Base-by-base conservation (phyloP, 2,113 vertebrate genomes). In the Ornithorhynchus anatinus region DNA sequence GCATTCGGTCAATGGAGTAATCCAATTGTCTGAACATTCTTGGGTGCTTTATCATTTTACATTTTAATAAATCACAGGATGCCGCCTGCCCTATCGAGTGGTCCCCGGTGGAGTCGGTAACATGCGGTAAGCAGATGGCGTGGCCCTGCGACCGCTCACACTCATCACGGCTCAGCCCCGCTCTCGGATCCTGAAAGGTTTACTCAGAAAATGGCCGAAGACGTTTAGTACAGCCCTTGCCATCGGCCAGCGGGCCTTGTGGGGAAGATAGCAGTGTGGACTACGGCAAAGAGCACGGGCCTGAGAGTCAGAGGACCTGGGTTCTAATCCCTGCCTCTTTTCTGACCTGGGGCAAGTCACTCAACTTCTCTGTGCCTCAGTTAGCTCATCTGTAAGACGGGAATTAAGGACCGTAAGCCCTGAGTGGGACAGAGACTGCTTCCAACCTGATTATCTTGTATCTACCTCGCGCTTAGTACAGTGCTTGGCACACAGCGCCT, bases 1-100 rank as follows among this genome's bases (percentile, higher is more conserved):
- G 72, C 86, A 80, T 38, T 85, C 86, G 86, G 88, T 86, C 92
- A 91, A 80, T 84, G 88, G 85, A 80, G 70, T 87, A 90, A 92
- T 89, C 88, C 91, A 88, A 89, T 89, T 91, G 89, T 89, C 87
- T 79, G 79, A 77, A 74, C 90, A 83, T 91, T 92, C 86, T 69
- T 85, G 86, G 84, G 81, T 80, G 88, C 87, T 91, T 92, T 89
- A 86, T 91, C 87, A 86, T 89, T n/a, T 90, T 70, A 90, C 86
- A 88, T 88, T 79, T 89, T 88, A 88, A 92, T 93, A 91, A 93
- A 92, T 91, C 86, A 59, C 85, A 62, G 84, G 38, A 19, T 70
- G 89, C 80, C 81, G 79, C 73, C 75, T 61, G 88, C 84, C 80
- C 77, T 43, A 84, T 48, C 74, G 38, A 63, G 69, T 82, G 79